These are phyloP conservation scores for Ceramica pisi DNA, from an alignment of 2,888 invertebrate species.

Conservation along the genomic window DNA sequence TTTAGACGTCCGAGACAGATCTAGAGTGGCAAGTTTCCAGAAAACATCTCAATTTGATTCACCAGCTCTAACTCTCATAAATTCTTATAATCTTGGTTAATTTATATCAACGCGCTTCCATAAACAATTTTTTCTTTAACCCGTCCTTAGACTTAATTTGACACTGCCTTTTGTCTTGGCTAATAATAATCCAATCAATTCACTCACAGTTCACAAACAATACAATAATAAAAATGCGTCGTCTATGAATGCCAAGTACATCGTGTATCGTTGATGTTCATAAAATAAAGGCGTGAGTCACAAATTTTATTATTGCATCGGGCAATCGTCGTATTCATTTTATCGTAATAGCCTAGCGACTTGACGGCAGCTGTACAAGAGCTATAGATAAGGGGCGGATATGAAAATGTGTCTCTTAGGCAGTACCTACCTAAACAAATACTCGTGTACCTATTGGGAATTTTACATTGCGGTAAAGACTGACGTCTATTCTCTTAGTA, in stretches of 20 bases:
- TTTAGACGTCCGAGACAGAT: conserved; percentile 47
- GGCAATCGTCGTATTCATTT: conserved; percentile 77
- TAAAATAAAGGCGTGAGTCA: conserved; percentile 59
- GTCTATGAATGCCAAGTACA: conserved; percentile 57
- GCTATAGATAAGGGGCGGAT: conserved; percentile 80
- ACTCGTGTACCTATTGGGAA: conserved; percentile 58
- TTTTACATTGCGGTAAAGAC: conserved; percentile 68
- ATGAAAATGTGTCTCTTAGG: conserved; percentile 48
- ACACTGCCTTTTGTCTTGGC: conserved; percentile 17
- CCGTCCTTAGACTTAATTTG: conserved; percentile 12
- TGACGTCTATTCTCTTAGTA: not conserved
- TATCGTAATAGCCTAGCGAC: conserved; percentile 74
- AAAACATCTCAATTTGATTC: conserved; percentile 47
- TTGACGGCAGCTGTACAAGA: conserved; percentile 81
- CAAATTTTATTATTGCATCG: conserved; percentile 76
- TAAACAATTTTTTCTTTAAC: conserved; percentile 23
- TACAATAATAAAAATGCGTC: conserved; percentile 58
- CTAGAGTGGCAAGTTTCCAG: conserved; percentile 55
- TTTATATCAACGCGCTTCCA: not conserved
- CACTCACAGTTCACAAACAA: conserved; percentile 56
- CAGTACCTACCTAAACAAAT: conserved; percentile 43
- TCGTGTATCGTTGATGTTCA: conserved; percentile 57
- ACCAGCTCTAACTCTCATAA: not conserved
- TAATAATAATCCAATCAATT: conserved; percentile 45
- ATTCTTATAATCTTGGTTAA: not conserved